These are phyloP conservation scores for Callospermophilus lateralis DNA, from an alignment of 2,113 vertebrate genomes.

Conservation along the genomic window DNA sequence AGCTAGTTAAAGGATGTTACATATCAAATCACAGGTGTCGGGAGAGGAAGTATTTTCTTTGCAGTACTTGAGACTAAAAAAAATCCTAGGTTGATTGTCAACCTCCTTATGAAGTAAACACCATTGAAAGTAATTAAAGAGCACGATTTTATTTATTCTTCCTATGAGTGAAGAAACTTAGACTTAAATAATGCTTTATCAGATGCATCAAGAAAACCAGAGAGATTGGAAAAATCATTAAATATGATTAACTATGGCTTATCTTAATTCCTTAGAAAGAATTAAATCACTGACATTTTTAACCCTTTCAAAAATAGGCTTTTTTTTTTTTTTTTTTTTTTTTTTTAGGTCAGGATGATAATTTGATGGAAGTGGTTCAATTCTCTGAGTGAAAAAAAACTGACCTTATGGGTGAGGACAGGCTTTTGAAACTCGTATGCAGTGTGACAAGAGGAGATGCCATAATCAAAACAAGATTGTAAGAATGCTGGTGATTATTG, in stretches of 20 bases:
- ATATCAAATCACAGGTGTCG: background rate
- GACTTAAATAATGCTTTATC: background rate
- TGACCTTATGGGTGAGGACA: background rate
- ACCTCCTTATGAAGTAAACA: background rate
- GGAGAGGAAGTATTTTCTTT: background rate
- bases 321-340: constrained; percentile 50
- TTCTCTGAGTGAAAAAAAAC: background rate
- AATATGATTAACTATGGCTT: background rate
- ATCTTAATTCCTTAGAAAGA: constrained; percentile 1
- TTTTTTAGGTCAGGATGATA: background rate
- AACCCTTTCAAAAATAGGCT: background rate
- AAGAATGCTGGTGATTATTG: background rate
- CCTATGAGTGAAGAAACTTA: background rate
- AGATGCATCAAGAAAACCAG: background rate
- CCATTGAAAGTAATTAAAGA: background rate
- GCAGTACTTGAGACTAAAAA: background rate
- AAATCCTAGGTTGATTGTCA: background rate
- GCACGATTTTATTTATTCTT: constrained; percentile 7
- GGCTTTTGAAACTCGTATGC: background rate
- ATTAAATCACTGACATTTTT: background rate
- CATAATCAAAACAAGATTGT: background rate
- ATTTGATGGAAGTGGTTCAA: background rate
- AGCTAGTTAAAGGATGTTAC: background rate
- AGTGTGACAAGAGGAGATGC: background rate
- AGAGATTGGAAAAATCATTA: background rate